Evolutionary conservation across 2,797 vertebrate genomes (phyloP).

Genomic region (Silurus lanzhouensis): DNA sequence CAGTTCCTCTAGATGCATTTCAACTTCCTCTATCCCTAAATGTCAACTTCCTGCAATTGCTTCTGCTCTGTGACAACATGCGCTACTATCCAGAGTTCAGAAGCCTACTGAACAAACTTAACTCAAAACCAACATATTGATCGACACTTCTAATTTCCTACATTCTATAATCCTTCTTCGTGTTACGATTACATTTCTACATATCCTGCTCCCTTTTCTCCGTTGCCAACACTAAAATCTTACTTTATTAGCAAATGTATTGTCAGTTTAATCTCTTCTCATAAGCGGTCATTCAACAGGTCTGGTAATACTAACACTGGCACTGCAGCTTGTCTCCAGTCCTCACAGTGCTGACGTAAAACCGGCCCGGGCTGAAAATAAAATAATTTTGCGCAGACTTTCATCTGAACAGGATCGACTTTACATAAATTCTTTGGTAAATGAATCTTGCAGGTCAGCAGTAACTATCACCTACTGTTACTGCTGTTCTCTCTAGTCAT

Average conservation of each 20-base stretch:
- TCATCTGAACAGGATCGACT: slow-evolving; percentile 17
- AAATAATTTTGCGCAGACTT: not conserved
- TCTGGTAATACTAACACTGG: slow-evolving; percentile 9
- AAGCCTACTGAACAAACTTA: slow-evolving; percentile 6
- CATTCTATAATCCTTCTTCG: not conserved
- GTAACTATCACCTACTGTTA: not conserved
- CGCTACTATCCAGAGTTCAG: slow-evolving; percentile 11
- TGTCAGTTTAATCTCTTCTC: not conserved
- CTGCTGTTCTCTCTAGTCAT: not conserved
- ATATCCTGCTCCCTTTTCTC: not conserved
- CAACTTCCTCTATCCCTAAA: slow-evolving; percentile 64
- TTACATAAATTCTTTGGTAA: slow-evolving; percentile 41
- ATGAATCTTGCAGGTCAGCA: not conserved
- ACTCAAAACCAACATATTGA: not conserved
- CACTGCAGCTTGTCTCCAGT: not conserved
- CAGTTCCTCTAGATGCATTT: slow-evolving; percentile 52
- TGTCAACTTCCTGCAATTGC: slow-evolving; percentile 65
- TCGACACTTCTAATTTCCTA: not conserved
- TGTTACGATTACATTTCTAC: not conserved
- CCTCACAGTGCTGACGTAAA: not conserved
- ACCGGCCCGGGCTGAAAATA: not conserved
- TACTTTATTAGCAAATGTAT: not conserved
- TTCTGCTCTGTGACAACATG: slow-evolving; percentile 23
- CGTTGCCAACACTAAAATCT: not conserved
- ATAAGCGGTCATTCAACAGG: not conserved